Percentiles rank a stretch among this genome's conserved stretches.
phyloP scores from a whole-genome alignment of 92 coral and sea anemone species.

The Epizoanthus stellaris region DNA sequence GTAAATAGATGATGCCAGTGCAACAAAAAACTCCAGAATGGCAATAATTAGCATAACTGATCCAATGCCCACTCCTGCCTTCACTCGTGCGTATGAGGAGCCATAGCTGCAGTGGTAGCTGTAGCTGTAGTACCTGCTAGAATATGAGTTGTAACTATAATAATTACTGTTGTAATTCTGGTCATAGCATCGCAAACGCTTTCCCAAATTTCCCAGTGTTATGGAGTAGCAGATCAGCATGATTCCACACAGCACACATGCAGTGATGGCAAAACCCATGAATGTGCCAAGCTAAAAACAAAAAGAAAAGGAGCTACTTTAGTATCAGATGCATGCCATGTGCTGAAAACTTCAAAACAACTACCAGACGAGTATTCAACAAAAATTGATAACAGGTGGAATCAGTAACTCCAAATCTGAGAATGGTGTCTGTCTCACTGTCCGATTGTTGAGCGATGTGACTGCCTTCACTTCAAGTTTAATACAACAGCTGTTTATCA shows the following conservation, averaged over 20 bases:
- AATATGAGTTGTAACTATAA: background rate
- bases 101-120: background rate
- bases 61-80: conserved; percentile 64
- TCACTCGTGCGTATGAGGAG: background rate
- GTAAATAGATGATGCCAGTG: conserved; percentile 72
- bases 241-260: conserved; percentile 61
- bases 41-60: conserved; percentile 58
- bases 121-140: no score
- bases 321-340: no score
- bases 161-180: background rate
- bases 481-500: no score
- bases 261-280: conserved; percentile 80
- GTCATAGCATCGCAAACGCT: conserved; percentile 15
- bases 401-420: no score
- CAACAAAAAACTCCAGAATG: conserved; percentile 71
- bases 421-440: no score
- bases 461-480: no score
- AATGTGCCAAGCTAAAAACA: conserved; percentile 74
- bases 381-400: no score
- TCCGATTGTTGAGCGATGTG: no score
- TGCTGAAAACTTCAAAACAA: no score
- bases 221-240: conserved; percentile 71
- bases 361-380: no score
- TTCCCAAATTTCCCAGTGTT: conserved; percentile 42
- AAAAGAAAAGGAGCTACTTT: background rate